Percentiles rank a stretch among this genome's conserved stretches.
phyloP scores from a whole-genome alignment of 2,888 invertebrate genomes.

The Epinotia bilunana region DNA sequence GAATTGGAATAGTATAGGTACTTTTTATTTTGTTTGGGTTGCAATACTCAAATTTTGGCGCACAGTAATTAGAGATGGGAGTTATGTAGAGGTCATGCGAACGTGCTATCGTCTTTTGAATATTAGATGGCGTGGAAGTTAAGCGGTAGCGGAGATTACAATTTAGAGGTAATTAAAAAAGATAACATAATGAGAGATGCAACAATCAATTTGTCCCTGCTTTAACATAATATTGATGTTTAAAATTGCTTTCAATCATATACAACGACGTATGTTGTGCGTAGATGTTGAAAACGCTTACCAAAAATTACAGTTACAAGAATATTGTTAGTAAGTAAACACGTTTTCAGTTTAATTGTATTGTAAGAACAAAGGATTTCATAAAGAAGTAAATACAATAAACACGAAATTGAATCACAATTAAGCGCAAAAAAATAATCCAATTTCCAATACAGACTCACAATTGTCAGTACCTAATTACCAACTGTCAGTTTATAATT shows the following conservation, averaged over 20 bases:
- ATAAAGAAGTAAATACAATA: neutral
- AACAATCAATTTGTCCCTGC: too few relatives aligned
- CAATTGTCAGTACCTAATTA: conserved; percentile 10
- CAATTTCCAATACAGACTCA: neutral
- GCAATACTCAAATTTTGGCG: conserved; percentile 73
- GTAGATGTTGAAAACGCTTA: too few relatives aligned
- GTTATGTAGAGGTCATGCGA: conserved; percentile 78
- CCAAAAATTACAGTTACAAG: too few relatives aligned
- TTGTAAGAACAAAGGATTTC: too few relatives aligned
- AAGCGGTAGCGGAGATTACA: conserved; percentile 30
- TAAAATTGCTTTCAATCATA: neutral
- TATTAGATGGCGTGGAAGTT: conserved; percentile 32
- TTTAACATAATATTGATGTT: neutral
- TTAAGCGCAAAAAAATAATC: neutral
- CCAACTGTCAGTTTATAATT: conserved; percentile 19
- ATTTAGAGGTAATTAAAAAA: neutral
- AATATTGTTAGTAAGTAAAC: too few relatives aligned
- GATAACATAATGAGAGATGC: too few relatives aligned
- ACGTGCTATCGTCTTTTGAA: conserved; percentile 65
- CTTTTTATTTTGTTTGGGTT: conserved; percentile 50
- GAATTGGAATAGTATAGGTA: neutral
- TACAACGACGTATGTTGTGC: neutral
- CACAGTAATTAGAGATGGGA: conserved; percentile 77
- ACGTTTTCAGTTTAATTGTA: too few relatives aligned
- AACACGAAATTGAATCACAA: neutral